Percentiles rank a stretch among this genome's conserved stretches.
Conservation (phyloP, 2,888 invertebrate genomes). For the Ochropleura plecta region DNA sequence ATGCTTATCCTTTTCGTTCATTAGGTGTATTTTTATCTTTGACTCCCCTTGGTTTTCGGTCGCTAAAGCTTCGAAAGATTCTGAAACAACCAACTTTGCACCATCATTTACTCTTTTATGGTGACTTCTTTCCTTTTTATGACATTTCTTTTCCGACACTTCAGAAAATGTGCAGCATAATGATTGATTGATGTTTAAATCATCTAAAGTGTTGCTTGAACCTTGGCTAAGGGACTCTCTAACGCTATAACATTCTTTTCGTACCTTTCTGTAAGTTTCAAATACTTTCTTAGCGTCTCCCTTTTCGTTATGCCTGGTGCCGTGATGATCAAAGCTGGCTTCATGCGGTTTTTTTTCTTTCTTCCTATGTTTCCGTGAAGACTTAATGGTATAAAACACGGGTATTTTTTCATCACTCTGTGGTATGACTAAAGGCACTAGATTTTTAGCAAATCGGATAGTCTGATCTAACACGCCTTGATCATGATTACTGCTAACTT, state of each 20-base stretch:
- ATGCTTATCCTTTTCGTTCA: slow-evolving; percentile 83
- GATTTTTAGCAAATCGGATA: slow-evolving; percentile 81
- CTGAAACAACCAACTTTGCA: slow-evolving; percentile 74
- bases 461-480: slow-evolving; percentile 80
- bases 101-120: slow-evolving; percentile 62
- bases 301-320: slow-evolving; percentile 68
- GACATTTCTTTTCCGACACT: slow-evolving; percentile 76
- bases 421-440: slow-evolving; percentile 82
- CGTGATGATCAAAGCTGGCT: slow-evolving; percentile 52
- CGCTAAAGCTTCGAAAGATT: slow-evolving; percentile 83
- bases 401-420: slow-evolving; percentile 73
- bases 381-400: slow-evolving; percentile 81
- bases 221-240: slow-evolving; percentile 76
- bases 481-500: slow-evolving; percentile 66
- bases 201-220: slow-evolving; percentile 82
- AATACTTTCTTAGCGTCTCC: slow-evolving; percentile 70
- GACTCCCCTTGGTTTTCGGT: slow-evolving; percentile 76
- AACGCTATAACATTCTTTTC: slow-evolving; percentile 71
- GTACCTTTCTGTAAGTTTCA: slow-evolving; percentile 72
- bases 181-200: slow-evolving; percentile 81
- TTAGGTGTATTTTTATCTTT: slow-evolving; percentile 84
- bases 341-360: slow-evolving; percentile 66
- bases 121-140: slow-evolving; percentile 69
- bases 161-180: slow-evolving; percentile 82
- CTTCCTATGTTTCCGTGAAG: slow-evolving; percentile 73